Evolutionary conservation across 1,140 invertebrate species (phyloP).

Genomic region (Drosophila arawakana): DNA sequence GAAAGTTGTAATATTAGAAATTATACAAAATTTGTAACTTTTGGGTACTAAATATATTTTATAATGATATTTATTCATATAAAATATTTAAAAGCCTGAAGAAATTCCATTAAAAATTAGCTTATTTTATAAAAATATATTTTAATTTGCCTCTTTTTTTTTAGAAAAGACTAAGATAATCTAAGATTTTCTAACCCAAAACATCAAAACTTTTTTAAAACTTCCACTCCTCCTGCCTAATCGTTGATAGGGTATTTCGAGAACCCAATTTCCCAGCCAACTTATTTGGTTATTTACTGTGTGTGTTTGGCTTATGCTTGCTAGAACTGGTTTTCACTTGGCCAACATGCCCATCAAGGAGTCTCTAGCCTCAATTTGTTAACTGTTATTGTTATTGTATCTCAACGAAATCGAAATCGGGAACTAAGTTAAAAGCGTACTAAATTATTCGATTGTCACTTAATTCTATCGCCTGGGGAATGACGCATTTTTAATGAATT

Average conservation of each 20-base stretch:
- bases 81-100: too few relatives aligned
- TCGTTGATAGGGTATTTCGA: not conserved
- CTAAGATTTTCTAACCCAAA: too few relatives aligned
- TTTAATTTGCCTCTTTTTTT: too few relatives aligned
- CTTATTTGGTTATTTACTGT: conserved; percentile 52
- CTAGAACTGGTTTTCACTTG: conserved; percentile 71
- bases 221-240: too few relatives aligned
- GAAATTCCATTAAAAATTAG: too few relatives aligned
- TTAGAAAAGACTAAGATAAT: too few relatives aligned
- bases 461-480: conserved; percentile 50
- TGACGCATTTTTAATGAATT: conserved; percentile 26
- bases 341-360: conserved; percentile 79
- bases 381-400: conserved; percentile 23
- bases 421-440: conserved; percentile 58
- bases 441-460: conserved; percentile 62
- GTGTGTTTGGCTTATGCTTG: conserved; percentile 56
- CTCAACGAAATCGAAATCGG: conserved; percentile 71
- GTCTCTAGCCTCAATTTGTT: conserved; percentile 49
- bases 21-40: too few relatives aligned
- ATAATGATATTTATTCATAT: too few relatives aligned
- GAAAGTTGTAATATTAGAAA: too few relatives aligned
- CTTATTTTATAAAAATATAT: too few relatives aligned
- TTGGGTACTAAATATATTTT: too few relatives aligned
- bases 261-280: not conserved
- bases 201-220: too few relatives aligned